Evolutionary conservation across 1,140 invertebrate genomes (phyloP), one percentile per base, ranked within the genome.

Genomic region (Telenomus remus): DNA sequence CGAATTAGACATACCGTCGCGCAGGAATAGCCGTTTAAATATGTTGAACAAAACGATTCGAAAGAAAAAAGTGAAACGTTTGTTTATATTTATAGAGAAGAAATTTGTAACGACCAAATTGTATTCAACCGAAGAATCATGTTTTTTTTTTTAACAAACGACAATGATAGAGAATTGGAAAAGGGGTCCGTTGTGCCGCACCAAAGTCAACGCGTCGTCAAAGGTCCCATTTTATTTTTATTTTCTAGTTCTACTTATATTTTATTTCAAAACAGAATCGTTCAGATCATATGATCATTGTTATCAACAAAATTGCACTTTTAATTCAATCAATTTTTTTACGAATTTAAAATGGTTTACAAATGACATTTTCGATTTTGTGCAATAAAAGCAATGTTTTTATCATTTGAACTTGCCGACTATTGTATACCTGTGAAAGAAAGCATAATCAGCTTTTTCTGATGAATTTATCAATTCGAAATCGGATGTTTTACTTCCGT

Each of bases 1-100:
- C 6, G 19, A 6, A 27, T 27, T 1, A 27, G n/a, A 27, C 6
- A 55, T 64, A 53, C 49, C 43, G 73, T 78, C 56, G 71, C 60
- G 70, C 59, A 59, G n/a, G 71, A 79, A 80, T 68, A 81, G 75
- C n/a, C 79, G 80, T 82, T 81, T 44, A 53, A 59, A 80, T 14
- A 75, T 73, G 19, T 69, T 66, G 33, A 51, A n/a, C n/a, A n/a
- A n/a, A 56, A 13, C 0, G 13, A 54, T 15, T 39, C n/a, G 27
- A 12, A 64, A 16, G 39, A 42, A 73, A 13, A 35, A 73, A 79
- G 81, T 78, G 60, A 75, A 80, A 63, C 75, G 77, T 83, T 84
- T 85, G 82, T 84, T 83, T 79, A 85, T 85, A 85, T 84, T 82
- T 81, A 78, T 78, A 78, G n/a, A 37, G 50, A n/a, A 37, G 42